Evolutionary conservation across 2,797 vertebrate genomes (phyloP), one percentile per base, ranked within the genome.

Genomic region (Gymnoscopelus braueri): DNA sequence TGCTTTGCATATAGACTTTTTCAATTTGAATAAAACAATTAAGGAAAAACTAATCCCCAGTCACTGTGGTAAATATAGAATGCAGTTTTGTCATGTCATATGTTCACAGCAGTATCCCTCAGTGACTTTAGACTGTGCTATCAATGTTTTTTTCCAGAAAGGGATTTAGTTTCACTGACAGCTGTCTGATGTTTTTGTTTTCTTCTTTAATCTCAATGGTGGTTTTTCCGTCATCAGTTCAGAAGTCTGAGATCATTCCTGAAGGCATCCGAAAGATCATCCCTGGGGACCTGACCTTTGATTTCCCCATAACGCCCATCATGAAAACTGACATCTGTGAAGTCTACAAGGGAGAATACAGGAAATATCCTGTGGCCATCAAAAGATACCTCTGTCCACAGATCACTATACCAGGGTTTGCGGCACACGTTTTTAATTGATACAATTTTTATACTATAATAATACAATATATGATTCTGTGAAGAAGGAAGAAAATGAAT

Each of bases 311-410:
- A 48, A 1, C 19, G 2, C 80, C 87, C 5, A 77, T 96, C 70
- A 91, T 91, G 84, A 78, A 47, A 39, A 90, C 84, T 0, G 13
- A 75, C 0, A 88, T 82, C 60, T 93, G 89, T 0, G 84, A 89
- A 62, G 79, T 97, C 44, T 97, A 93, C 35, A 84, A 81, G 82
- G 96, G 95, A 82, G 84, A 93, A 67, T 97, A 94, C 79, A 80
- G 79, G 59, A 91, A 91, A 35, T 95, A 92, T 69, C 81, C 92
- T 0, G 96, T 98, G 1, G 93, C 94, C 79, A 94, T 97, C 86
- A 96, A 98, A 90, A 19, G 19, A 19, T 19, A 19, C 19, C 19
- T 19, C 19, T 19, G 19, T 19, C 19, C 19, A 19, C 19, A 19
- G 19, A 19, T 1, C 19, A 19, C 19, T 19, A 19, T 19, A 19